Conservation (phyloP, 2,797 vertebrate species). For the Molothrus aeneus region DNA sequence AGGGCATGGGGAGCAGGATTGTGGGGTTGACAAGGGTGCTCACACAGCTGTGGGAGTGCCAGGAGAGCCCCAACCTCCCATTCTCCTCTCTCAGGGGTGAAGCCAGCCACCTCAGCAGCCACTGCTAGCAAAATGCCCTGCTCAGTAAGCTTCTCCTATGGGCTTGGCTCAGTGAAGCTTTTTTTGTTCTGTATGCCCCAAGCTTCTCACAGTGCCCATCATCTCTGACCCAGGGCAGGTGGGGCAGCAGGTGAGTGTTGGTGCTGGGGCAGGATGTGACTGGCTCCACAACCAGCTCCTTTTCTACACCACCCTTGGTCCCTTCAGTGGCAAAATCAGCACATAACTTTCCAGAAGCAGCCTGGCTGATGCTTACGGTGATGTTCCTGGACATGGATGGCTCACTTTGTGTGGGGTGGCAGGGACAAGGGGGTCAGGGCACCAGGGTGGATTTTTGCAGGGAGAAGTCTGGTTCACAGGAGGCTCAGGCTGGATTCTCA, state of each 20-base stretch:
- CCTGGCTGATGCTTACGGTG: background rate
- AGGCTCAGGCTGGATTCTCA: background rate
- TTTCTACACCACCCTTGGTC: rapidly evolving
- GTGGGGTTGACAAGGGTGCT: background rate
- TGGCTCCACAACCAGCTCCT: background rate
- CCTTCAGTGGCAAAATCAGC: background rate
- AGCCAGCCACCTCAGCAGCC: rapidly evolving
- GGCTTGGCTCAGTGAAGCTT: background rate
- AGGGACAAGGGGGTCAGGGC: background rate
- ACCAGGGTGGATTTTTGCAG: rapidly evolving
- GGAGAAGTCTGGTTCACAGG: background rate
- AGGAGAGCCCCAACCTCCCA: background rate
- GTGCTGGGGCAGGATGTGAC: background rate
- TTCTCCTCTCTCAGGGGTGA: background rate
- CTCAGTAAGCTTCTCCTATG: rapidly evolving
- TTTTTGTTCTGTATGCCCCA: background rate
- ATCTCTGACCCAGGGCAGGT: background rate
- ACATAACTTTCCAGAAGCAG: rapidly evolving
- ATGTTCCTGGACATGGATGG: rapidly evolving
- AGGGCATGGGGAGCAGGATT: rapidly evolving
- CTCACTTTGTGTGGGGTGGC: rapidly evolving
- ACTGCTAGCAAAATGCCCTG: background rate
- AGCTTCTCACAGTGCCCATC: background rate
- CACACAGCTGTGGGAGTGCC: background rate
- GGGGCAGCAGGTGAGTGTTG: rapidly evolving